phyloP scores from a whole-genome alignment of 2,797 vertebrate species.

The Peromyscus melanophrys region DNA sequence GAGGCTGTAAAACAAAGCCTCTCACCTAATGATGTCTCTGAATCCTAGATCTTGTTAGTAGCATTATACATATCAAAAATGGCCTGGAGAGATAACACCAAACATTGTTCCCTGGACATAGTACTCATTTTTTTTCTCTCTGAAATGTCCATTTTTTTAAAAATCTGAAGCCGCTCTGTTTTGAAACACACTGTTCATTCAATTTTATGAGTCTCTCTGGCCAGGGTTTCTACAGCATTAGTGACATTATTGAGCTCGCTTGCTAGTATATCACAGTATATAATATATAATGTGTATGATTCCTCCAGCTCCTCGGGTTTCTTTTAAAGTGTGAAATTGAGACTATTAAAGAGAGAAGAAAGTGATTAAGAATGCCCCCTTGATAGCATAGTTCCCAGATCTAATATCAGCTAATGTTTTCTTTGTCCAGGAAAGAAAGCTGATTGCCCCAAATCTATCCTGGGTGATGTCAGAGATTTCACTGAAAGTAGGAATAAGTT shows the following conservation, averaged over 20 bases:
- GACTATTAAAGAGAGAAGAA: not conserved
- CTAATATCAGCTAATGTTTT: not conserved
- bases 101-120: not conserved
- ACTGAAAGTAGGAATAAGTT: not conserved
- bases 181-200: not conserved
- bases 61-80: not conserved
- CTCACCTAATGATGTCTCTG: not conserved
- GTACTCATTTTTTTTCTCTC: not conserved
- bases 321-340: not conserved
- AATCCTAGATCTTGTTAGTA: not conserved
- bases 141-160: not conserved
- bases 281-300: not conserved
- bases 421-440: constrained; percentile 20
- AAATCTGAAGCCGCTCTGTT: not conserved
- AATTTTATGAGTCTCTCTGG: not conserved
- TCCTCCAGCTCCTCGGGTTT: not conserved
- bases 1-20: not conserved
- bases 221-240: not conserved
- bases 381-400: not conserved
- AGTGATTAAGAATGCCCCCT: not conserved
- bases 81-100: not conserved
- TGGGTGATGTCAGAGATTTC: not conserved
- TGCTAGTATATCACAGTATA: not conserved
- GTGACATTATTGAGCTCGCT: not conserved
- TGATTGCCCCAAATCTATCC: not conserved